Evolutionary conservation across 2,888 invertebrate genomes (phyloP), one percentile per base, ranked within the genome.

Genomic region (Margaritifera margaritifera): DNA sequence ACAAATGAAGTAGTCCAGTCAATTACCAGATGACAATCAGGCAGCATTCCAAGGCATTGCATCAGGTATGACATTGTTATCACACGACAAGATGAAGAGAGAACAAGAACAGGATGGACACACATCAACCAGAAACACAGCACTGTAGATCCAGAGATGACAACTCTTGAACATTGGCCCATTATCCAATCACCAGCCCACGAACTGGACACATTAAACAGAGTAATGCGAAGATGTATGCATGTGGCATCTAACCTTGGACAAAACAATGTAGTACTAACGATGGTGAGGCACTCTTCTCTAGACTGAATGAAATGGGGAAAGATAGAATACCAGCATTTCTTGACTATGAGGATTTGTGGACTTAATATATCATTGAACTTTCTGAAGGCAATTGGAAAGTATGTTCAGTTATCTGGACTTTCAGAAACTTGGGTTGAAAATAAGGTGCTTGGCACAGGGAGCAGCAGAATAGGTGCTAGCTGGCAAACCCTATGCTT

Each of bases 271-370:
- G 62, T 69, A 25, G 57, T 70, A 19, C 22, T 70, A 18, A 70
- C 62, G 20, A 68, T 69, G 70, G 69, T 22, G 56, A 70, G 42
- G 61, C 70, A 11, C 59, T 69, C 20, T 69, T 52, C 56, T 53
- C 27, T 31, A 70, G 51, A 54, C 51, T 68, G 60, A 70, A 69
- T 61, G 67, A 70, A 52, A 55, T 69, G 19, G 67, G 70, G 60
- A 67, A 53, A 50, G 24, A 19, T 42, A 42, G 8, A 22, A 27
- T 54, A 19, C 15, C 11, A 31, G 24, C 68, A 69, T 53, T 27
- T 52, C 15, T 58, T 69, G n/a, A 69, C 69, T 52, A 51, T 62
- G n/a, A 52, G 70, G 22, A 20, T 70, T 19, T 60, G 70, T 60
- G 67, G 62, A n/a, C 56, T 69, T 27, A 60, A 64, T 56, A 64